phyloP scores from a whole-genome alignment of 2,113 vertebrate genomes.

The Ictidomys tridecemlineatus region DNA sequence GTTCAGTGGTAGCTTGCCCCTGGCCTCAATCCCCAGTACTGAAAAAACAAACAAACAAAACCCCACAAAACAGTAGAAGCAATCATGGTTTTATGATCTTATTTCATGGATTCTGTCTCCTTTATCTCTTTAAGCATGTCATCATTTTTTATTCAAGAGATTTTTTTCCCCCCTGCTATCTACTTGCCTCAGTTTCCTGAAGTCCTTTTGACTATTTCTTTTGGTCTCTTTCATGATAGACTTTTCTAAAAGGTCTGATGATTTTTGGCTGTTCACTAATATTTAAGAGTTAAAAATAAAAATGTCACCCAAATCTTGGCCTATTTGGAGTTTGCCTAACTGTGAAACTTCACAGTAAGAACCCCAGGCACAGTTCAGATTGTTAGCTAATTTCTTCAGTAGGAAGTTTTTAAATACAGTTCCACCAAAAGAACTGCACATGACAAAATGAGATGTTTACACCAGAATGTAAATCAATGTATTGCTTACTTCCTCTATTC shows the following conservation, averaged over 20 bases:
- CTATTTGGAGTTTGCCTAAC: not conserved
- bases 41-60: not conserved
- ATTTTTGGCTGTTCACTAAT: not conserved
- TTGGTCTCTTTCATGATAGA: not conserved
- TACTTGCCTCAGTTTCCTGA: not conserved
- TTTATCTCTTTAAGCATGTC: not conserved
- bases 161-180: not conserved
- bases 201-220: not conserved
- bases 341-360: not conserved
- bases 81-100: not conserved
- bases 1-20: not conserved
- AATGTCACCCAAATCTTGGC: not conserved
- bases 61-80: not conserved
- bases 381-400: not conserved
- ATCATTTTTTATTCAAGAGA: not conserved
- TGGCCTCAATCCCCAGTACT: not conserved
- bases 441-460: not conserved
- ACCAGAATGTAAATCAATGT: not conserved
- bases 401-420: not conserved
- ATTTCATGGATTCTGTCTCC: not conserved
- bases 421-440: not conserved
- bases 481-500: not conserved
- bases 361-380: not conserved
- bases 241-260: not conserved
- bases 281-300: not conserved